Evolutionary conservation across 2,888 invertebrate genomes (phyloP), one percentile per base, ranked within the genome.

Genomic region (Cartodere bifasciata): DNA sequence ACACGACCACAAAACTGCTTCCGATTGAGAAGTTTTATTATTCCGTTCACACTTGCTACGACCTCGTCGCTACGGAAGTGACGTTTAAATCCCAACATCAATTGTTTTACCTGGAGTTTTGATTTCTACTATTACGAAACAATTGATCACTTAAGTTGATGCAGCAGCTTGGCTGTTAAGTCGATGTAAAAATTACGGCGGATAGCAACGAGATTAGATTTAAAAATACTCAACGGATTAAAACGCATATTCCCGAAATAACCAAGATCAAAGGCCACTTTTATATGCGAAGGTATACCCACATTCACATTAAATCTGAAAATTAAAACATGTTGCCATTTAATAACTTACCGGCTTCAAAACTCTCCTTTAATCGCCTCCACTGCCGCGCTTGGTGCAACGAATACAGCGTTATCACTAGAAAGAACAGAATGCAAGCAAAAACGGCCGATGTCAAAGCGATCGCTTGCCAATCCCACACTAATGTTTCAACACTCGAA

Each of bases 321-420:
- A n/a, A n/a, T 20, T 20, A 20, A 20, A 20, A 20, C n/a, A n/a
- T 20, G 20, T 7, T n/a, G 20, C n/a, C 20, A 7, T 7, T 20
- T 20, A 7, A 7, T 7, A 13, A 29, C 70, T 69, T 57, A 83
- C 83, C 83, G 62, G 79, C 75, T 55, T 78, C 77, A 46, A 82
- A 72, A 49, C 77, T 77, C 50, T 71, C 72, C 60, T 83, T 82
- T 53, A 84, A 70, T 51, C 75, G 68, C 55, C 73, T 72, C 83
- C 83, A 84, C 56, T 83, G 83, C 50, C 73, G 72, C 46, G 80
- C 77, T 54, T 83, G 82, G 49, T 82, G 73, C 47, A 83, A 61
- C 44, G 81, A 77, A 55, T 82, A 75, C 49, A 75, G 70, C 44
- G 80, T 72, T 53, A 82, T 80, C 42, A 78, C 77, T 47, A 79